Evolutionary conservation across 2,888 invertebrate species (phyloP).

Genomic region (Epiperipatus broadwayi): DNA sequence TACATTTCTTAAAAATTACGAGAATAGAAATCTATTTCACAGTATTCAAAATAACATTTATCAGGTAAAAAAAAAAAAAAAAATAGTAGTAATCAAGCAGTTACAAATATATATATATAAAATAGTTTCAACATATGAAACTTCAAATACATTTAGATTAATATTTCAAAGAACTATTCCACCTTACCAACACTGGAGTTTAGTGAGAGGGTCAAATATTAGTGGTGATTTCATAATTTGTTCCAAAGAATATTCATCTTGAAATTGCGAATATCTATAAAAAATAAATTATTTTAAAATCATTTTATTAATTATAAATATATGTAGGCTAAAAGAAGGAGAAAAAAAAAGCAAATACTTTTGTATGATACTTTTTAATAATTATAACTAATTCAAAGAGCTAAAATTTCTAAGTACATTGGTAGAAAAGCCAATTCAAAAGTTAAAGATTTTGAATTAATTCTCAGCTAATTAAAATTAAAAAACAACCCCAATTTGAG

Average conservation of each 20-base stretch:
- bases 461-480: no score
- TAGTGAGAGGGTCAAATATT: slow-evolving; percentile 77
- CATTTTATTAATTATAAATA: slow-evolving; percentile 4
- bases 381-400: no score
- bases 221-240: slow-evolving; percentile 70
- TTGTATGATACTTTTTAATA: no score
- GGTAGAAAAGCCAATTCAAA: no score
- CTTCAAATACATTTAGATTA: neutral
- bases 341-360: no score
- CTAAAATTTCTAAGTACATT: no score
- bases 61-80: slow-evolving; percentile 1
- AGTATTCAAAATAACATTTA: no score
- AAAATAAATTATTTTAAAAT: slow-evolving; percentile 8
- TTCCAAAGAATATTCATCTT: slow-evolving; percentile 69
- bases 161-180: neutral
- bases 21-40: no score
- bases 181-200: slow-evolving; percentile 67
- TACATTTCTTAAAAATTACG: no score
- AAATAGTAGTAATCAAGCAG: neutral
- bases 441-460: no score
- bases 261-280: slow-evolving; percentile 68
- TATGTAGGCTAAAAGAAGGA: slow-evolving; percentile 9
- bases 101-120: neutral
- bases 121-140: neutral
- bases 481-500: no score